Evolutionary conservation across 2,113 vertebrate species (phyloP), one percentile per base, ranked within the genome.

Genomic region (Myotis brandtii): DNA sequence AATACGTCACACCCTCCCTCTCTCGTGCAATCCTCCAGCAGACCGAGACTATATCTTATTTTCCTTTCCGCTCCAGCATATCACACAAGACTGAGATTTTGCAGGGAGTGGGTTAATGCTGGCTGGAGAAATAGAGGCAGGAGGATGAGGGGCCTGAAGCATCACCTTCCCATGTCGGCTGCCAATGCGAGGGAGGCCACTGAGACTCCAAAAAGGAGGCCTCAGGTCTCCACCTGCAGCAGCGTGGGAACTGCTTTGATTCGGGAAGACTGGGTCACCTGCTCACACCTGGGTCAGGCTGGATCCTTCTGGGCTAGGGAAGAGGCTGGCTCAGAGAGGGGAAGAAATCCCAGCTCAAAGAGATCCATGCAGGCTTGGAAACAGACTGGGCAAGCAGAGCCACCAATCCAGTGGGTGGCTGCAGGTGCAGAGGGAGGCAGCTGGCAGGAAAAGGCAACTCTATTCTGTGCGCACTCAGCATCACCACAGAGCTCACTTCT

Each of bases 381-480:
- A 72, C 0, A 62, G 32, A 46, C 3, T 1, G 30, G 34, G 48
- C 30, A 37, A 77, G 69, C 0, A 7, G 67, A 12, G 9, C 6
- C 50, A 72, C 18, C n/a, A 48, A 9, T 50, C 11, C 2, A 32
- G 20, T 14, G 27, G 32, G 43, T 79, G 48, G 40, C 72, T 43
- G 64, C 5, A 25, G 34, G 66, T 5, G 17, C 59, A 34, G 76
- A 72, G 2, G 40, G 17, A 37, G 54, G 59, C 27, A n/a, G 18
- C 20, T 43, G 69, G 85, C 56, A 13, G 80, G 75, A 66, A 66
- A 56, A 89, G 81, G 27, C 4, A 9, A 32, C 21, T 25, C 46
- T 37, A 34, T 1, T 9, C 11, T 5, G 1, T 25, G 32, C 6
- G 27, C 0, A 5, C n/a, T 76, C 30, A 17, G 50, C 5, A 8